Evolutionary conservation across 2,797 vertebrate species (phyloP), one percentile per base, ranked within the genome.

Genomic region (Petrocephalus sullivani): DNA sequence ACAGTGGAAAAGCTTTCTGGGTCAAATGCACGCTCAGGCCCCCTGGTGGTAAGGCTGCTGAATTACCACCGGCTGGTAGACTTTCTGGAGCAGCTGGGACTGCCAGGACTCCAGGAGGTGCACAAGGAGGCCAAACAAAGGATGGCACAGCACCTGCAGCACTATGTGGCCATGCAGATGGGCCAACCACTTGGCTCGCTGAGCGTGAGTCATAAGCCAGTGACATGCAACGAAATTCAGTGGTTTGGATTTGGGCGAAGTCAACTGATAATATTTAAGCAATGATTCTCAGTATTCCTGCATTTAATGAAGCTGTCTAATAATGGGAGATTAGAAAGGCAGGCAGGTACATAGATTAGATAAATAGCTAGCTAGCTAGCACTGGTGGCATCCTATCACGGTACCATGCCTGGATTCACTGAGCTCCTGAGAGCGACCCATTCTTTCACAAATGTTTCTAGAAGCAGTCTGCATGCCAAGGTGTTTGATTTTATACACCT

Each of bases 171-270:
- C 84, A 83, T 0, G 0, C 87, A 88, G 56, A 88, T 92, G 90
- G 91, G 91, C n/a, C 92, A 92, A 57, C 91, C 91, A 0, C 90
- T 93, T 88, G 92, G 92, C 78, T 92, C 91, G 56, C 92, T 94
- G 75, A 85, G 16, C 0, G 92, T 93, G 81, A 91, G 94, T 90
- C 81, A 83, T 3, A 28, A 1, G 71, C 1, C 81, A 3, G 0
- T 46, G 37, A 78, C 19, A 41, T 41, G 71, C 14, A 78, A n/a
- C 46, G 71, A 41, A 46, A 19, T 78, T 49, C 71, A 46, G 16
- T 46, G 41, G 71, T 41, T 78, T 75, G 46, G 41, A 78, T 78
- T 46, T 78, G 2, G 37, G 37, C 37, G 3, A 28, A 37, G 4
- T 0, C 64, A 71, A 37, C 64, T 6, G 28, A 71, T 71, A 16